These are phyloP conservation scores for Limenitis camilla DNA, from an alignment of 2,888 invertebrate species.

Conservation along the genomic window DNA sequence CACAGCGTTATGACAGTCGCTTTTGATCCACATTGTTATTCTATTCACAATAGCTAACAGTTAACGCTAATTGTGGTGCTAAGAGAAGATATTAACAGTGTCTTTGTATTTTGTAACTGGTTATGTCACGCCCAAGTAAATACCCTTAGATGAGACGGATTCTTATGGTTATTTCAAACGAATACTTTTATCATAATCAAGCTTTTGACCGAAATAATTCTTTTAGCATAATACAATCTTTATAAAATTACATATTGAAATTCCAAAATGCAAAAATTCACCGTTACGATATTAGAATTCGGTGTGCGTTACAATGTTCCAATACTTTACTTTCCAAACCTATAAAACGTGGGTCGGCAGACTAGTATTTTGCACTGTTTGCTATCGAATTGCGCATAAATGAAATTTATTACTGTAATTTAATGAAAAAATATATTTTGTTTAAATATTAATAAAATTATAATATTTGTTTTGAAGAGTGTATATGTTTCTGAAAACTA, in stretches of 20 bases:
- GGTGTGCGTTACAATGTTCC: constrained; percentile 16
- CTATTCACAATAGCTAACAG: constrained; percentile 45
- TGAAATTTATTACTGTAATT: too few species aligned
- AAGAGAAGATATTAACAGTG: constrained; percentile 35
- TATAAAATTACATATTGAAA: not conserved
- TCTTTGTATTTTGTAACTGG: constrained; percentile 28
- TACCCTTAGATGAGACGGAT: constrained; percentile 39
- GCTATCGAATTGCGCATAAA: not conserved
- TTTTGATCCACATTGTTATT: constrained; percentile 34
- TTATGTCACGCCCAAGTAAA: constrained; percentile 32
- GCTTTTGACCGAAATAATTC: too few species aligned
- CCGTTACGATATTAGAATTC: constrained; percentile 23
- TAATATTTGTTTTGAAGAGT: too few species aligned
- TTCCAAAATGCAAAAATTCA: constrained; percentile 8
- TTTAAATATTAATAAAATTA: too few species aligned
- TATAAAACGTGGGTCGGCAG: constrained; percentile 9
- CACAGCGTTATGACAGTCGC: constrained; percentile 17
- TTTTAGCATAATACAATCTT: not conserved
- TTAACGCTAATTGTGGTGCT: constrained; percentile 42
- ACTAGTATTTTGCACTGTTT: constrained; percentile 1
- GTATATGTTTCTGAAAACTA: too few species aligned
- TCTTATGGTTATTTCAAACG: constrained; percentile 25
- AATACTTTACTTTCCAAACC: constrained; percentile 19
- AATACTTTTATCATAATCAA: too few species aligned
- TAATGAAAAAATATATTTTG: too few species aligned